Conservation (phyloP, 2,113 vertebrate species). For the Lutjanus erythropterus region DNA sequence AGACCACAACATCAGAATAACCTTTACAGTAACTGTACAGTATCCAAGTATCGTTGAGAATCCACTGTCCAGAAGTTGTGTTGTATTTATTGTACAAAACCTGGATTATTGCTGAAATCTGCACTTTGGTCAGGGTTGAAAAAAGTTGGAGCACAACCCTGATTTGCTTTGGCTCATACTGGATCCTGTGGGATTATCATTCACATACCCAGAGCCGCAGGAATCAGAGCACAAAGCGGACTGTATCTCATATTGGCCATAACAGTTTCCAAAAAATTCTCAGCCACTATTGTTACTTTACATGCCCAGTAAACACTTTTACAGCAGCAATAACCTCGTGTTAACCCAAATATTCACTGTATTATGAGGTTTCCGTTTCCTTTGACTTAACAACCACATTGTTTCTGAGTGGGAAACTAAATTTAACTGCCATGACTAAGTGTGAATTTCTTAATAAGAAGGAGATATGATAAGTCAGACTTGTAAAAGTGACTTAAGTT, state of each 20-base stretch:
- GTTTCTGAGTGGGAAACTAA: neutral
- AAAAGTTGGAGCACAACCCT: constrained; percentile 4
- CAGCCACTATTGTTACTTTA: constrained; percentile 11
- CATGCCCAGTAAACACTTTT: neutral
- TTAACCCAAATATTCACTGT: neutral
- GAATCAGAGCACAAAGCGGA: constrained; percentile 33
- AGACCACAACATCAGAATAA: constrained; percentile 3
- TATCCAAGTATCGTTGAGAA: neutral
- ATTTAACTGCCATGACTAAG: neutral
- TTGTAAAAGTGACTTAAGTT: neutral
- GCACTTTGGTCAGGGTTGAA: constrained; percentile 26
- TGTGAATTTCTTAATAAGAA: neutral
- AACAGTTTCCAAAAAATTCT: neutral
- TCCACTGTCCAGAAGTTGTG: neutral
- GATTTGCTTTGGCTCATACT: constrained; percentile 22
- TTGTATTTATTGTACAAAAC: neutral
- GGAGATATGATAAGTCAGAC: neutral
- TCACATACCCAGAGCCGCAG: constrained; percentile 23
- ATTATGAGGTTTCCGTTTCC: neutral
- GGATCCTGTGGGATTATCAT: constrained; percentile 41
- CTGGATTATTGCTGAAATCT: neutral
- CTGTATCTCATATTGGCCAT: constrained; percentile 14
- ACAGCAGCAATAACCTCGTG: neutral
- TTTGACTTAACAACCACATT: neutral
- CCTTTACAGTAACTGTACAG: neutral